A percentile compares a stretch with the other conserved stretches of the same genome.
Conservation (phyloP, 2,113 vertebrate species). For the Seriola dumerili region DNA sequence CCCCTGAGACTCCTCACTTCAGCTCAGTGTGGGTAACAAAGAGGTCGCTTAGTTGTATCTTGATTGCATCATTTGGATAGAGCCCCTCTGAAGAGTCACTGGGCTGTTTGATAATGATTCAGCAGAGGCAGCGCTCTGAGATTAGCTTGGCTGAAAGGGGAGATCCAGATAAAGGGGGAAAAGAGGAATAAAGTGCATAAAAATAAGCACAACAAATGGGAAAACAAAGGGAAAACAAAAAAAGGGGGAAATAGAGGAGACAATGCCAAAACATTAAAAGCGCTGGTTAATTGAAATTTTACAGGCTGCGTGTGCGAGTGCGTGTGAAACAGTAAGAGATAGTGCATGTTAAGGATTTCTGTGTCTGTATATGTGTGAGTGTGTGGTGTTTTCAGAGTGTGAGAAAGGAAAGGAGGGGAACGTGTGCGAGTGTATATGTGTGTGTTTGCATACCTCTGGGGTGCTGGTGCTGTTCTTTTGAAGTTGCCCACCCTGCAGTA, state of each 20-base stretch:
- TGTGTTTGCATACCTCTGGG: constrained; percentile 74
- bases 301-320: constrained; percentile 46
- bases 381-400: constrained; percentile 28
- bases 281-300: constrained; percentile 76
- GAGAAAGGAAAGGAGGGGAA: constrained; percentile 28
- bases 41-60: constrained; percentile 69
- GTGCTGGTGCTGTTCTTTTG: constrained; percentile 73
- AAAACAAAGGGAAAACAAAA: constrained; percentile 58
- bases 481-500: constrained; percentile 76
- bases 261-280: constrained; percentile 72
- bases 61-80: constrained; percentile 65
- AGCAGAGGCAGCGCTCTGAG: constrained; percentile 51
- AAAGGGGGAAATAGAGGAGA: constrained; percentile 49
- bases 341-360: constrained; percentile 13
- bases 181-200: constrained; percentile 64
- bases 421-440: constrained; percentile 27
- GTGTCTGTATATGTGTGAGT: constrained; percentile 26
- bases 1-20: constrained; percentile 50
- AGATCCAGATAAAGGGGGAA: constrained; percentile 37
- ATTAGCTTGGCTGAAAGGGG: constrained; percentile 33
- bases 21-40: constrained; percentile 56
- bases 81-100: constrained; percentile 53
- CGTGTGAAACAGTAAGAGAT: constrained; percentile 38
- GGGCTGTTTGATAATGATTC: constrained; percentile 71
- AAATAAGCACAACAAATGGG: constrained; percentile 80